Conservation (phyloP, 2,113 vertebrate species). For the Anhinga rufa region DNA sequence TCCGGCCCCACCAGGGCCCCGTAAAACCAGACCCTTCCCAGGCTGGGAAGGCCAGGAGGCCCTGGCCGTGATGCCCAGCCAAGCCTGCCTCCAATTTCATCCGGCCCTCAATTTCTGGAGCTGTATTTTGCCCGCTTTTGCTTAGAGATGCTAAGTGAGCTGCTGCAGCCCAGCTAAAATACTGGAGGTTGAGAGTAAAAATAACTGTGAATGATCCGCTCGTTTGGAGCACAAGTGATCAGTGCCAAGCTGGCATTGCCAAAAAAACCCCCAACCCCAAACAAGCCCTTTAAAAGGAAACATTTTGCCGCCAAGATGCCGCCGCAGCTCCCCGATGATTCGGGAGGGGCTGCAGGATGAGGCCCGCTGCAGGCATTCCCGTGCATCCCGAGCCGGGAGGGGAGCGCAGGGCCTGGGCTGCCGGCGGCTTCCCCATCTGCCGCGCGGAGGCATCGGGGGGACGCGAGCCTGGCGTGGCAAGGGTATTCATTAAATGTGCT, state of each 20-base stretch:
- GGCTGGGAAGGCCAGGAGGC: background rate
- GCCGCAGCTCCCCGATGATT: background rate
- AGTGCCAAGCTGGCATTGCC: background rate
- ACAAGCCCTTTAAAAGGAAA: background rate
- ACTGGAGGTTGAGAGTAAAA: background rate
- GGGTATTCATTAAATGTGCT: background rate
- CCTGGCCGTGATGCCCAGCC: background rate
- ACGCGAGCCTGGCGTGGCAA: background rate
- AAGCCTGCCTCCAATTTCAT: background rate
- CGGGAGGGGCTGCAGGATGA: background rate
- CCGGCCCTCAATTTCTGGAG: background rate
- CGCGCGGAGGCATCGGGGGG: background rate
- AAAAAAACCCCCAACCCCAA: background rate
- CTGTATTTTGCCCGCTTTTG: background rate
- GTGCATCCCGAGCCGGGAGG: fast-evolving
- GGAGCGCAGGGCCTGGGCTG: background rate
- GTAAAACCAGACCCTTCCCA: background rate
- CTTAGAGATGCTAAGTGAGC: background rate
- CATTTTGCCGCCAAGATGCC: background rate
- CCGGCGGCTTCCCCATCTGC: background rate
- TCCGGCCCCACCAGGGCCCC: background rate
- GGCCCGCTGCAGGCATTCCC: background rate
- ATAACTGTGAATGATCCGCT: background rate
- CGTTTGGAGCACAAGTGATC: background rate
- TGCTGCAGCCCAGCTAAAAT: background rate